Percentiles rank a stretch among this genome's conserved stretches.
phyloP scores from a whole-genome alignment of 2,888 invertebrate species.

The Eupithecia subumbrata region DNA sequence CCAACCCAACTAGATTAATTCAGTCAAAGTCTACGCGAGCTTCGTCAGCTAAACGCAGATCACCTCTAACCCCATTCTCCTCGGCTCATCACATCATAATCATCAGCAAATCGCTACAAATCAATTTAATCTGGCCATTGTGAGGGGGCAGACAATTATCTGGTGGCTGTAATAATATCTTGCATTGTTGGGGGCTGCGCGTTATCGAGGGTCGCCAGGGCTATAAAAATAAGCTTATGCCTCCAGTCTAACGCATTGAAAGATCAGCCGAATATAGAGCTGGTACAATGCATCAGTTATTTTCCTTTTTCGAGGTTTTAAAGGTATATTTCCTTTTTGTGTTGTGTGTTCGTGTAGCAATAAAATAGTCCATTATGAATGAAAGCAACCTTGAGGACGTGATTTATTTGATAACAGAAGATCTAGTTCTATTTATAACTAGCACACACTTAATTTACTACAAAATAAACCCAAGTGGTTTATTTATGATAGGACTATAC shows the following conservation, averaged over 20 bases:
- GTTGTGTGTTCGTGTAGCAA: background rate
- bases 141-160: conserved; percentile 70
- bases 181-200: conserved; percentile 69
- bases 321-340: too few relatives aligned
- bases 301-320: background rate
- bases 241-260: conserved; percentile 72
- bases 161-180: conserved; percentile 74
- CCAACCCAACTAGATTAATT: background rate
- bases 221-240: conserved; percentile 83
- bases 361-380: background rate
- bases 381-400: background rate
- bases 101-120: conserved; percentile 55
- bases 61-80: conserved; percentile 4
- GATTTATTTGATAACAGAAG: too few relatives aligned
- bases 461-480: background rate
- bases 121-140: conserved; percentile 59
- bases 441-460: background rate
- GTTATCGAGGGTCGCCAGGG: conserved; percentile 76
- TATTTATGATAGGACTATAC: background rate
- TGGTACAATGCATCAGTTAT: conserved; percentile 12
- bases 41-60: background rate
- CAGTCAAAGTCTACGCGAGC: background rate
- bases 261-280: conserved; percentile 56
- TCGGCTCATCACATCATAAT: conserved; percentile 26
- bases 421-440: background rate